phyloP scores from a whole-genome alignment of 2,797 vertebrate species.

The Delichon dasypus region DNA sequence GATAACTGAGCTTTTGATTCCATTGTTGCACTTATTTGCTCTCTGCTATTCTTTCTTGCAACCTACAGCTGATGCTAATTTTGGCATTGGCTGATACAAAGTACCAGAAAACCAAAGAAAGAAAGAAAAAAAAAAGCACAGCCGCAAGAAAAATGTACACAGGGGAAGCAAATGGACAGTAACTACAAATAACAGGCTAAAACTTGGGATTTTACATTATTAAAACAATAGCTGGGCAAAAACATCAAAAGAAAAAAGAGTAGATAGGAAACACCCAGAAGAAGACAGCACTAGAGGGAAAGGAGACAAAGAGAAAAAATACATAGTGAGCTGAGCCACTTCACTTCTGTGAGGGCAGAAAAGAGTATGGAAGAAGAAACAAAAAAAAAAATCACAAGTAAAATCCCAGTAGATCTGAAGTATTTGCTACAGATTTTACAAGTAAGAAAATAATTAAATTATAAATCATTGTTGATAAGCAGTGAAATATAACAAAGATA shows the following conservation, averaged over 20 bases:
- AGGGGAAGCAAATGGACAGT: not conserved
- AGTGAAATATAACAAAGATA: not conserved
- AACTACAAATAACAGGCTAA: not conserved
- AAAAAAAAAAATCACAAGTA: not conserved
- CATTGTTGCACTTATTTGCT: not conserved
- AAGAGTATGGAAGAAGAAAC: not conserved
- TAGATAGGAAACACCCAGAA: not conserved
- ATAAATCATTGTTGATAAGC: not conserved
- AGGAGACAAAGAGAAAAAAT: constrained; percentile 8
- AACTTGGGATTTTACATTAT: constrained; percentile 40
- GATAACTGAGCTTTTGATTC: not conserved
- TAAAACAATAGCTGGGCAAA: constrained; percentile 20
- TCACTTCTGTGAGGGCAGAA: not conserved
- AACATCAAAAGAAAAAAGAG: constrained; percentile 22
- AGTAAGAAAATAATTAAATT: not conserved
- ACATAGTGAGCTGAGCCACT: not conserved
- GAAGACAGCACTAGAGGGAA: not conserved
- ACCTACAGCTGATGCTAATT: not conserved
- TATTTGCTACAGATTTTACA: not conserved
- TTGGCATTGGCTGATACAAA: not conserved
- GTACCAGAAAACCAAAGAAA: constrained; percentile 10
- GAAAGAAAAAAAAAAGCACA: not conserved
- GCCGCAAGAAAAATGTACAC: constrained; percentile 15
- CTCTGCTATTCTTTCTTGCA: not conserved
- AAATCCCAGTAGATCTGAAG: not conserved